phyloP scores from a whole-genome alignment of 2,888 invertebrate species.

The Parnassius smintheus region DNA sequence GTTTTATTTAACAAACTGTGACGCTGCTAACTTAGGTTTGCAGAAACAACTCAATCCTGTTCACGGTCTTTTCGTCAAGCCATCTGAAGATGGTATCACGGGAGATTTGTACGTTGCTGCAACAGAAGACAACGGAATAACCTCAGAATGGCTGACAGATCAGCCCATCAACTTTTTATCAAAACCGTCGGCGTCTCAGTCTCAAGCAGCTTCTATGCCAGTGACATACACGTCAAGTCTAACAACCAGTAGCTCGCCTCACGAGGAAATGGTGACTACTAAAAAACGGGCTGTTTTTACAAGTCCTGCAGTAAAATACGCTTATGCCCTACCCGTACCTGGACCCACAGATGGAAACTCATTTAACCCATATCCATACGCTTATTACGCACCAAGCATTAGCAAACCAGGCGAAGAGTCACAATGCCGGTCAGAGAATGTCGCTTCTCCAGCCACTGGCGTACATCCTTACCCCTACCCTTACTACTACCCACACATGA shows the following conservation, averaged over 20 bases:
- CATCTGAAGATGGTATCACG: slow-evolving; percentile 65
- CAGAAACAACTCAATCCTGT: slow-evolving; percentile 61
- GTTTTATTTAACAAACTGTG: slow-evolving; percentile 36
- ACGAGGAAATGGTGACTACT: slow-evolving; percentile 45
- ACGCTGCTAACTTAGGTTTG: slow-evolving; percentile 45
- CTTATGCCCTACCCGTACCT: slow-evolving; percentile 51
- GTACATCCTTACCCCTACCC: slow-evolving; percentile 44
- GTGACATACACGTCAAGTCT: slow-evolving; percentile 40
- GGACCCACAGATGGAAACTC: slow-evolving; percentile 41
- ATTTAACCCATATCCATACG: slow-evolving; percentile 48
- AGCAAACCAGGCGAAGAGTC: slow-evolving; percentile 38
- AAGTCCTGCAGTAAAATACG: slow-evolving; percentile 53
- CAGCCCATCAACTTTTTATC: slow-evolving; percentile 63
- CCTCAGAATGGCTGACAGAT: slow-evolving; percentile 68
- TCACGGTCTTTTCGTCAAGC: slow-evolving; percentile 67
- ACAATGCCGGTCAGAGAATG: slow-evolving; percentile 40
- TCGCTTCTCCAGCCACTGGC: slow-evolving; percentile 27
- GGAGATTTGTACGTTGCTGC: slow-evolving; percentile 74
- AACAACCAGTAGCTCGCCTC: slow-evolving; percentile 37
- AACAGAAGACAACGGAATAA: slow-evolving; percentile 63
- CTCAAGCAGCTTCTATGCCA: slow-evolving; percentile 37
- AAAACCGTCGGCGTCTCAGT: slow-evolving; percentile 40
- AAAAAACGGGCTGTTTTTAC: slow-evolving; percentile 56
- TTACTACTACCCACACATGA: slow-evolving; percentile 65
- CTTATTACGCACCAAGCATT: slow-evolving; percentile 38